Base-by-base conservation (phyloP, 2,797 vertebrate genomes). In the Apodemus agrarius region DNA sequence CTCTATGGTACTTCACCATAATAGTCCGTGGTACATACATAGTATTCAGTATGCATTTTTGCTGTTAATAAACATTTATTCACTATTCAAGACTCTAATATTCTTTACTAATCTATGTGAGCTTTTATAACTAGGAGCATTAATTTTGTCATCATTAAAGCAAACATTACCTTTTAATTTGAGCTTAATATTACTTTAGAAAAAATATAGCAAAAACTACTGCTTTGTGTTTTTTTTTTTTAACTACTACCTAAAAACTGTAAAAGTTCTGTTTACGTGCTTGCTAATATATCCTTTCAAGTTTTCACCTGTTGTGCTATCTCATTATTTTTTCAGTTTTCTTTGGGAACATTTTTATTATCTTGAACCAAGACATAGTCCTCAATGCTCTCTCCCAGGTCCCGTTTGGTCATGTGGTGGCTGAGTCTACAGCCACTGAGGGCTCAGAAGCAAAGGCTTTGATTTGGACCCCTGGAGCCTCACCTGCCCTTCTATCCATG, bases 111-210 rank as follows among this genome's bases (percentile, higher is more conserved):
- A 46, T 83, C 67, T 43, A 89, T 72, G 37, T 61, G 31, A 84
- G 9, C 9, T 57, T 79, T 93, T 82, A 46, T 57, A 87, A 43
- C 59, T 49, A 40, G 59, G 21, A 26, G 0, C 57, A 83, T 89
- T 90, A 88, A n/a, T 21, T 90, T 79, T 80, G 13, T 91, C 81
- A 88, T n/a, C 65, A 40, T 59, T 87, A 79, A 16, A 80, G 4
- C 34, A 82, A 91, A 79, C 26, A 76, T 82, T 91, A 83, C 16
- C 10, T 49, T 88, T 96, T 69, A 74, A 52, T 72, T 84, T 95
- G 67, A 67, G n/a, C 57, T 92, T 72, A 74, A 78, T 83, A 76
- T 88, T 88, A 11, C 69, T 74, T 87, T 85, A 90, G 93, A 59
- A 67, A 12, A 94, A 65, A 67, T 57, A 1, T 49, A 52, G 11